A percentile compares a stretch with the other conserved stretches of the same genome.
These are phyloP conservation scores for Riptortus pedestris DNA, from an alignment of 1,140 invertebrate species.

Conservation along the genomic window DNA sequence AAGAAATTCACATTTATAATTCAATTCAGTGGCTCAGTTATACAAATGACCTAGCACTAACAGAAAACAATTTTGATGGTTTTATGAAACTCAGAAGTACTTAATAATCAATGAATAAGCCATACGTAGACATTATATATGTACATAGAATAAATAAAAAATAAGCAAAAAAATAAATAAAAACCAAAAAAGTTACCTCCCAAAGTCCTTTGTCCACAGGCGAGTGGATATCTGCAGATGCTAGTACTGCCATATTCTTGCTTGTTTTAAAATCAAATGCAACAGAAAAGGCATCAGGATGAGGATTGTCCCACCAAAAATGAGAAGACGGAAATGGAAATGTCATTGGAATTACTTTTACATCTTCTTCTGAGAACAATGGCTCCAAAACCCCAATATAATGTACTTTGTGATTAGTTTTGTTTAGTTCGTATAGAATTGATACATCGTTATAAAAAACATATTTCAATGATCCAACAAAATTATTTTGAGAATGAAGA, in stretches of 20 bases:
- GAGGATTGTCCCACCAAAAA: slow-evolving; percentile 66
- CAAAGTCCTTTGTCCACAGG: slow-evolving; percentile 65
- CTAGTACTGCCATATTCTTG: slow-evolving; percentile 68
- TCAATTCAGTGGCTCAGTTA: too few species aligned
- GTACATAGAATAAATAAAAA: too few species aligned
- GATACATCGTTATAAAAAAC: slow-evolving; percentile 87
- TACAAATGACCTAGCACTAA: too few species aligned
- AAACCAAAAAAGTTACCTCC: too few species aligned
- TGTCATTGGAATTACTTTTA: slow-evolving; percentile 80
- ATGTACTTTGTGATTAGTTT: slow-evolving; percentile 69
- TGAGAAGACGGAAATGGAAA: slow-evolving; percentile 82
- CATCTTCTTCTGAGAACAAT: slow-evolving; percentile 70
- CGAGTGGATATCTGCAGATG: slow-evolving; percentile 65
- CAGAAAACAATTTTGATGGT: too few species aligned
- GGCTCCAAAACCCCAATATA: slow-evolving; percentile 69
- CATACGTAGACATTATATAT: too few species aligned
- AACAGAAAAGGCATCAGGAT: slow-evolving; percentile 49
- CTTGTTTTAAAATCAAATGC: slow-evolving; percentile 83
- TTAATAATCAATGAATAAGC: too few species aligned
- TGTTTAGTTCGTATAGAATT: slow-evolving; percentile 75
- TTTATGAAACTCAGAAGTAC: too few species aligned
- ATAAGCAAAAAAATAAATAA: too few species aligned
- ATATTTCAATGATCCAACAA: slow-evolving; percentile 76
- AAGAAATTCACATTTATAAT: too few species aligned
- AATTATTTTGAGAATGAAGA: slow-evolving; percentile 44